These are phyloP conservation scores for Baryphthengus martii DNA, from an alignment of 2,113 vertebrate species.

Conservation along the genomic window DNA sequence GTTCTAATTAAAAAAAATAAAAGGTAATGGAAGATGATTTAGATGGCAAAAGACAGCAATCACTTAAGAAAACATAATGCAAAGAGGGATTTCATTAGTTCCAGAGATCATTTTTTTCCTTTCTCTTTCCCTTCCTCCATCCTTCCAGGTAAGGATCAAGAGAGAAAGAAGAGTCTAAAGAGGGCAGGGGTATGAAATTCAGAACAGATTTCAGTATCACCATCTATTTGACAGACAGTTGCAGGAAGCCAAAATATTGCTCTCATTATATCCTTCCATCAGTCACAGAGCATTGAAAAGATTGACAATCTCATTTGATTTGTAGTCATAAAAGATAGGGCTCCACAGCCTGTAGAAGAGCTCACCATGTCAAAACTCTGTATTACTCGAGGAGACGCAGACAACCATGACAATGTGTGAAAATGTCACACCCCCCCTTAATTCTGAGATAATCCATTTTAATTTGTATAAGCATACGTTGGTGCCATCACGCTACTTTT, in stretches of 20 bases:
- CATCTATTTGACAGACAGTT: slow-evolving; percentile 21
- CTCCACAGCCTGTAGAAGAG: slow-evolving; percentile 6
- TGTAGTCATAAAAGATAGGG: not conserved
- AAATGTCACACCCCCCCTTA: not conserved
- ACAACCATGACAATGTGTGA: slow-evolving; percentile 42
- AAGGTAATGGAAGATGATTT: not conserved
- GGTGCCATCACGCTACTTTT: not conserved
- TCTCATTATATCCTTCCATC: slow-evolving; percentile 36
- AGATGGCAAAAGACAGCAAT: not conserved
- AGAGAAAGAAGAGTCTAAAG: not conserved
- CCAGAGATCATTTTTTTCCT: not conserved
- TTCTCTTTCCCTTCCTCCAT: not conserved
- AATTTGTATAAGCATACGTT: not conserved
- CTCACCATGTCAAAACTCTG: slow-evolving; percentile 7
- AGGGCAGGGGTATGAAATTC: not conserved
- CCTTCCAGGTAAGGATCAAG: not conserved
- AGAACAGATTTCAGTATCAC: slow-evolving; percentile 8
- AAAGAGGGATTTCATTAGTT: not conserved
- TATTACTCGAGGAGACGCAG: slow-evolving; percentile 2
- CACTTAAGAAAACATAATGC: not conserved
- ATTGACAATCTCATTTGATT: slow-evolving; percentile 35
- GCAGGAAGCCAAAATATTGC: slow-evolving; percentile 32
- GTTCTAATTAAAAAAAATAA: not conserved
- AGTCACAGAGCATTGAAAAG: slow-evolving; percentile 14
- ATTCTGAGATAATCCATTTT: not conserved